Evolutionary conservation across 2,113 vertebrate species (phyloP), one percentile per base, ranked within the genome.

Genomic region (Vulpes vulpes): DNA sequence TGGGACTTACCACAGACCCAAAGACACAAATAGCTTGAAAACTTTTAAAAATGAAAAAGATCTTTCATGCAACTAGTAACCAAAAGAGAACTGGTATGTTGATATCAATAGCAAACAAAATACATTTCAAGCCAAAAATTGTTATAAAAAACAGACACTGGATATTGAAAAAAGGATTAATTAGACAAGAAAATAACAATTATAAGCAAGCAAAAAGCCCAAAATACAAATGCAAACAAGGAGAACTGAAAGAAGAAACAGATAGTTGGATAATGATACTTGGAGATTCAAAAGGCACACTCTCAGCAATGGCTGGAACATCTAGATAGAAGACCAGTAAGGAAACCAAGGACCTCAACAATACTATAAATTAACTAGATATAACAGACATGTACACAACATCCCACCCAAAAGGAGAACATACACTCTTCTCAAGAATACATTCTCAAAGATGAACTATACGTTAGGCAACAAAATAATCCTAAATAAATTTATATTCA

Each of bases 171-270:
- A 80, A 84, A 90, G 15, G 49, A 11, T 59, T 91, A 51, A 76
- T 60, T 94, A 23, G 11, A 87, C 82, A 94, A 87, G 35, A 67
- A 76, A n/a, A 59, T 69, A 74, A 86, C 35, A 25, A 87, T 62
- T 76, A 80, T 38, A 86, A 89, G 65, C 55, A 93, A 87, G 12
- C n/a, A 57, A 88, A 35, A 38, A 62, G 25, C 8, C 49, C 27
- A 60, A 96, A 96, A 87, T 49, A 73, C 60, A 83, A 17, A 57
- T 23, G 35, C 51, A 93, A 74, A 96, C 25, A 57, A 11, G 49
- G n/a, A 93, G 12, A 97, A 82, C 5, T 71, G 10, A 67, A 83
- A 83, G 12, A 22, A 78, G 43, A 97, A 95, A 95, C 0, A 95
- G 20, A 55, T 1, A 19, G 73, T 81, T 84, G 49, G 27, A 89